Evolutionary conservation across 2,888 invertebrate species (phyloP).

Genomic region (Aelia acuminata): DNA sequence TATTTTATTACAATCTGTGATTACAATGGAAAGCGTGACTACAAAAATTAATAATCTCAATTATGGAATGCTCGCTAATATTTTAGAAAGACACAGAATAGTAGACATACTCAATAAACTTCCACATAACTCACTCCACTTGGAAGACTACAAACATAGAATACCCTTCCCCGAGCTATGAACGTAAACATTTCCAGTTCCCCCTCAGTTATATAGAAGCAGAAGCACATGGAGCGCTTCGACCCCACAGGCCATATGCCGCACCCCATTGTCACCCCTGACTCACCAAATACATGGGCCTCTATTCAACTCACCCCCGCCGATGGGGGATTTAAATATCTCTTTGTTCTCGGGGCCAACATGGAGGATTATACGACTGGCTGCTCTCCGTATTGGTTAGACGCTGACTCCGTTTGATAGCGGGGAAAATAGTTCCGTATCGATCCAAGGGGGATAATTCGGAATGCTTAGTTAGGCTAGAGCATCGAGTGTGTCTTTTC

Average conservation of each 20-base stretch:
- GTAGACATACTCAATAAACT: no score
- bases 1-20: no score
- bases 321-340: constrained; percentile 39
- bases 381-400: not conserved
- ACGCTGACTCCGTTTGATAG: not conserved
- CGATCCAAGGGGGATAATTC: not conserved
- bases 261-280: not conserved
- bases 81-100: no score
- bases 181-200: not conserved
- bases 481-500: no score
- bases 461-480: not conserved
- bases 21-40: no score
- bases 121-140: no score
- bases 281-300: constrained; percentile 40
- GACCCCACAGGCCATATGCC: not conserved
- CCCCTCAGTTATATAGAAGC: not conserved
- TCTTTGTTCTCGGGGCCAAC: constrained; percentile 24
- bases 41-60: no score
- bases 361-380: constrained; percentile 45
- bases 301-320: constrained; percentile 22
- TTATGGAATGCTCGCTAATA: no score
- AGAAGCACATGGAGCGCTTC: not conserved
- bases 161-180: not conserved
- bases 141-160: not conserved
- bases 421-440: not conserved